A percentile compares a stretch with the other conserved stretches of the same genome.
Evolutionary conservation across 2,888 invertebrate species (phyloP).

Genomic region (Hipparchia sbordonii): DNA sequence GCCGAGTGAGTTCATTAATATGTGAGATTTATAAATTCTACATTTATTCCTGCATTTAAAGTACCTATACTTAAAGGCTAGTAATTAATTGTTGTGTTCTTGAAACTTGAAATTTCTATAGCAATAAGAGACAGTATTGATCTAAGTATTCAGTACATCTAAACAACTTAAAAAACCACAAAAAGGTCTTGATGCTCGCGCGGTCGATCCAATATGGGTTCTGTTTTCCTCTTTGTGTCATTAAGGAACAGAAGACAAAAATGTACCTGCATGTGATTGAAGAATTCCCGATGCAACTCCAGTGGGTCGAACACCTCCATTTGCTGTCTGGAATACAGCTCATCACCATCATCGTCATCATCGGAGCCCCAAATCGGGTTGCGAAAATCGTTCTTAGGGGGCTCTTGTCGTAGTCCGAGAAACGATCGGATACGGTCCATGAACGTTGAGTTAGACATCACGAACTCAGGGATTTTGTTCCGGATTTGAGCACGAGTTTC

Average conservation of each 20-base stretch:
- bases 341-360: slow-evolving; percentile 72
- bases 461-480: slow-evolving; percentile 32
- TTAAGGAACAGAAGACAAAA: neutral
- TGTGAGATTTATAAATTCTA: too few relatives aligned
- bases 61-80: too few relatives aligned
- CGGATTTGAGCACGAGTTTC: slow-evolving; percentile 27
- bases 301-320: slow-evolving; percentile 43
- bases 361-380: slow-evolving; percentile 78
- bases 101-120: neutral
- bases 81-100: neutral
- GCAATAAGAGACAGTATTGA: neutral
- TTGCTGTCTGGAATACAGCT: slow-evolving; percentile 64
- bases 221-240: neutral
- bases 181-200: too few relatives aligned
- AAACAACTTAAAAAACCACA: too few relatives aligned
- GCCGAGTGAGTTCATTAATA: too few relatives aligned
- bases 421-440: slow-evolving; percentile 66
- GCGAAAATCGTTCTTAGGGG: slow-evolving; percentile 72
- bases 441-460: slow-evolving; percentile 52
- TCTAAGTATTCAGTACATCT: too few relatives aligned
- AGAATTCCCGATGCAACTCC: slow-evolving; percentile 62
- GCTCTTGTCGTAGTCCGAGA: slow-evolving; percentile 61
- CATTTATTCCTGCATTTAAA: too few relatives aligned
- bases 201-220: too few relatives aligned
- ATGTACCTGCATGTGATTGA: slow-evolving; percentile 57